Evolutionary conservation across 2,888 invertebrate genomes (phyloP).

Genomic region (Steinernema carpocapsae): DNA sequence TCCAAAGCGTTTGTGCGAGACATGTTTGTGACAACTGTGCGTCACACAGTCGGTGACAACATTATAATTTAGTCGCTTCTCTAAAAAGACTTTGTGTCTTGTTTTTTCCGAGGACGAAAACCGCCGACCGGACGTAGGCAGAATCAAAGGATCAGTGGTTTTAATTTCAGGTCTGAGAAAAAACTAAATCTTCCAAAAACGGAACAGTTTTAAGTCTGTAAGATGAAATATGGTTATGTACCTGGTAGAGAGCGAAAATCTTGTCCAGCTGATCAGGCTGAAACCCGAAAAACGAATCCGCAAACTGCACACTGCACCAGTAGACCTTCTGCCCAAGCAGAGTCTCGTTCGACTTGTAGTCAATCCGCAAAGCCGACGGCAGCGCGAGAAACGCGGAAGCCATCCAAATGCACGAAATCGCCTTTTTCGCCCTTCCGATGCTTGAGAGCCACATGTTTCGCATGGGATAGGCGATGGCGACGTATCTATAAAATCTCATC

Average conservation of each 20-base stretch:
- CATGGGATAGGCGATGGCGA: conserved; percentile 79
- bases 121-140: no score
- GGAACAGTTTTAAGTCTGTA: no score
- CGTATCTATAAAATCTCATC: conserved; percentile 73
- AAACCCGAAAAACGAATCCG: conserved; percentile 46
- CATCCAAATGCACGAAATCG: conserved; percentile 75
- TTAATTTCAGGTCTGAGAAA: no score
- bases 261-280: conserved; percentile 44
- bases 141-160: no score
- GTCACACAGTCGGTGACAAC: no score
- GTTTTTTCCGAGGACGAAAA: no score
- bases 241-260: conserved; percentile 56
- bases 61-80: no score
- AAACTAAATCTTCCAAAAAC: no score
- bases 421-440: conserved; percentile 75
- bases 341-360: conserved; percentile 51
- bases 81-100: no score
- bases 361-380: conserved; percentile 76
- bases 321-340: conserved; percentile 40
- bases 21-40: no score
- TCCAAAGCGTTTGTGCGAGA: no score
- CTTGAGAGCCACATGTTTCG: conserved; percentile 78
- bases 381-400: conserved; percentile 75
- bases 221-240: no score
- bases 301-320: conserved; percentile 39